Percentiles rank a stretch among this genome's conserved stretches.
These are phyloP conservation scores for Lasioglossum leucozonium DNA, from an alignment of 2,888 invertebrate species.

Conservation along the genomic window DNA sequence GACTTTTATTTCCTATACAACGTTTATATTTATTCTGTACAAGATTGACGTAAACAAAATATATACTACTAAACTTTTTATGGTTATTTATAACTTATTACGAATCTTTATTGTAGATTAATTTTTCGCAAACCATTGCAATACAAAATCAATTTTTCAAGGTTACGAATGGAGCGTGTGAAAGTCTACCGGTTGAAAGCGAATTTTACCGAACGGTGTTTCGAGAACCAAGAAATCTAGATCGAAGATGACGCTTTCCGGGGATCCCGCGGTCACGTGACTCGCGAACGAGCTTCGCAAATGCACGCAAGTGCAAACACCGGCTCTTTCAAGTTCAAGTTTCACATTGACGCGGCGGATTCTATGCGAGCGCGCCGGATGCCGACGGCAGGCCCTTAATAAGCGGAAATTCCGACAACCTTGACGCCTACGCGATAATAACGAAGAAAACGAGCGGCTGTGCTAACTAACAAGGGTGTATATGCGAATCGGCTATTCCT, in stretches of 20 bases:
- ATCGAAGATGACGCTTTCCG: background rate
- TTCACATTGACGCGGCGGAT: slow-evolving; percentile 60
- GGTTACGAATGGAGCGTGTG: background rate
- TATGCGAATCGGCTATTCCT: slow-evolving; percentile 9
- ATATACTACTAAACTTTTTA: background rate
- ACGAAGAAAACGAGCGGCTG: slow-evolving; percentile 49
- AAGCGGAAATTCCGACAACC: slow-evolving; percentile 69
- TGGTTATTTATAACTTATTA: too few relatives aligned
- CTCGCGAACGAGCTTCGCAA: slow-evolving; percentile 19
- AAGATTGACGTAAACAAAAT: background rate
- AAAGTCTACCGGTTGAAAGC: too few relatives aligned
- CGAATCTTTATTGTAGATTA: too few relatives aligned
- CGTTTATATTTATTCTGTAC: background rate
- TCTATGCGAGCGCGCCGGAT: slow-evolving; percentile 59
- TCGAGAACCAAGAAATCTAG: background rate
- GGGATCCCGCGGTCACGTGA: background rate
- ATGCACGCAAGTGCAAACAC: slow-evolving; percentile 36
- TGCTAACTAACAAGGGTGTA: slow-evolving; percentile 53
- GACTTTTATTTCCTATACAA: background rate
- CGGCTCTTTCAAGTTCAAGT: slow-evolving; percentile 62
- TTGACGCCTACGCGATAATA: slow-evolving; percentile 58
- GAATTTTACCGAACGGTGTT: background rate
- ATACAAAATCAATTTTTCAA: background rate
- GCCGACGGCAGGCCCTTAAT: slow-evolving; percentile 62
- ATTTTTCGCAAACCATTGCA: too few relatives aligned